phyloP scores from a whole-genome alignment of 2,888 invertebrate genomes.

The Junonia oenone region DNA sequence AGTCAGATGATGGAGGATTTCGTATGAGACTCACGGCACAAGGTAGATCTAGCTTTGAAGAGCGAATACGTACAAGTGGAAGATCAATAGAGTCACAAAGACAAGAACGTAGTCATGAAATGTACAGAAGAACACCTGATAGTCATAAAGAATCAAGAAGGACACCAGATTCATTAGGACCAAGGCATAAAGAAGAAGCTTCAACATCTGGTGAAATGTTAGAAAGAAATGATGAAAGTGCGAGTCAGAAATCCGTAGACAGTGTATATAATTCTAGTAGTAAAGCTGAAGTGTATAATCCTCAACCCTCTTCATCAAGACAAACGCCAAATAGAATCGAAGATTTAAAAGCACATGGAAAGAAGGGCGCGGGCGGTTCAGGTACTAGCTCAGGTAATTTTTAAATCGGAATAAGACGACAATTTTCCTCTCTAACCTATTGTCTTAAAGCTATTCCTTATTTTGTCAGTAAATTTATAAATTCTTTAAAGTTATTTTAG shows the following conservation, averaged over 20 bases:
- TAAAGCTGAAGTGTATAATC: slow-evolving; percentile 56
- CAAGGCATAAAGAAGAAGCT: slow-evolving; percentile 57
- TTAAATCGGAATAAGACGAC: neutral
- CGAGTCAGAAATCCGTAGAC: slow-evolving; percentile 73
- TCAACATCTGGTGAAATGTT: slow-evolving; percentile 40
- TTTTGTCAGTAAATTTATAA: no score
- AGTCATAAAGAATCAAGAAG: slow-evolving; percentile 46
- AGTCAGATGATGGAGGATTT: slow-evolving; percentile 82
- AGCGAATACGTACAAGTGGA: slow-evolving; percentile 68
- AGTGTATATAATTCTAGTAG: slow-evolving; percentile 80
- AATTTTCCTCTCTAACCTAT: no score
- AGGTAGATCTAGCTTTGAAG: slow-evolving; percentile 62
- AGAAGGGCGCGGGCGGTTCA: slow-evolving; percentile 75
- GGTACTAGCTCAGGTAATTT: slow-evolving; percentile 80
- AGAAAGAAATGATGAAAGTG: slow-evolving; percentile 62
- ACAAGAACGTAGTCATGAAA: slow-evolving; percentile 47
- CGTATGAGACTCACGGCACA: slow-evolving; percentile 64
- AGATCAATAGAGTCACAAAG: slow-evolving; percentile 57
- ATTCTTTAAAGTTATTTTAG: neutral
- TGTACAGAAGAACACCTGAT: slow-evolving; percentile 64
- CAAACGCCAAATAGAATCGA: slow-evolving; percentile 69
- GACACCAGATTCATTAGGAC: slow-evolving; percentile 58
- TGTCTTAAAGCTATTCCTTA: no score
- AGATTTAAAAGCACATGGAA: slow-evolving; percentile 68
- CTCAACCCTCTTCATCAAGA: slow-evolving; percentile 73